Evolutionary conservation across 1,140 invertebrate genomes (phyloP), one percentile per base, ranked within the genome.

Genomic region (Nephila pilipes): DNA sequence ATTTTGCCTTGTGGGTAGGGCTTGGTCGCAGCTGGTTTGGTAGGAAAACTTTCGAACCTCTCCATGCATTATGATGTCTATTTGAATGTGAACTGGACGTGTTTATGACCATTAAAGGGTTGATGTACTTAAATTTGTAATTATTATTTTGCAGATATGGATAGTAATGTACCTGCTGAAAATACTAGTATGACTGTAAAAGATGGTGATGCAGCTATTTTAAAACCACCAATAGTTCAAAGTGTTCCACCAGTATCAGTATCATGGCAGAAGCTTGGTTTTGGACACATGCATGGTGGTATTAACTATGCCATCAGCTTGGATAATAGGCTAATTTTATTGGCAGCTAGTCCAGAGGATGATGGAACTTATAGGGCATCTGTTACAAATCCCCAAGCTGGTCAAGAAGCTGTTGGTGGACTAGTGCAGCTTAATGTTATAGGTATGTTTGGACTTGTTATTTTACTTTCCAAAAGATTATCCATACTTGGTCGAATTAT

Each of bases 371-470:
- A 94, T 94, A 97, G 97, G 94, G 98, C 97, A 12, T 96, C 97
- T 94, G 97, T 98, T 25, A 97, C 98, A 92, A 99, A 99, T 95
- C 97, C 98, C 2, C 98, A 98, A 95, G 95, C 98, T 94, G 98
- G 97, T 12, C 97, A 98, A 95, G 97, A 98, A 95, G 97, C 98
- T 95, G 97, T 97, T 94, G 98, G 97, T 95, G 97, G 97, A 32
- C 54, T 92, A 6, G 57, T 92, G 29, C 54, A 85, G 20, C 55
- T 94, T 54, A 79, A 92, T 88, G 90, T 92, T 79, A 55, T 18
- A 54, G 89, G 92, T 93, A 88, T 60, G 55, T 85, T 92, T 20
- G 25, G 32, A 60, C 32, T 58, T 63, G n/a, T n/a, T n/a, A n/a
- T n/a, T n/a, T n/a, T n/a, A 14, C 16, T 60, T 16, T 36, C 36